These are phyloP conservation scores for Nomia melanderi DNA, from an alignment of 1,140 invertebrate genomes.

Conservation along the genomic window DNA sequence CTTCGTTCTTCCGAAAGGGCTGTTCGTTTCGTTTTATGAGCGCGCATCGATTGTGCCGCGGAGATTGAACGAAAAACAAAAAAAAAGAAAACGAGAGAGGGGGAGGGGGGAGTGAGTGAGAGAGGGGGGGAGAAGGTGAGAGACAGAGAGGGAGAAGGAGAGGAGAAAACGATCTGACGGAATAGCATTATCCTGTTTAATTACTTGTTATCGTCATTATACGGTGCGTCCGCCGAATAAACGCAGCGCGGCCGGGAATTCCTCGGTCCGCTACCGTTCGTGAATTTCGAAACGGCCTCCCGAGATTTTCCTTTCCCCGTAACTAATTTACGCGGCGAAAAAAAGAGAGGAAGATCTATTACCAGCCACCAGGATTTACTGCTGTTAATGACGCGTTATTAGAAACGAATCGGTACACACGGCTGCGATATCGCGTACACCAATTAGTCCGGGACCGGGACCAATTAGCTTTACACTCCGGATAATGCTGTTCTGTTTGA, in stretches of 20 bases:
- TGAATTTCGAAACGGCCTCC: not conserved
- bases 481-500: not conserved
- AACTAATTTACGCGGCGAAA: not conserved
- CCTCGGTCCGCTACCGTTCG: not conserved
- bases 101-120: too few species aligned
- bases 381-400: constrained; percentile 25
- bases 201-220: not conserved
- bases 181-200: not conserved
- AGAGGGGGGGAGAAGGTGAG: too few species aligned
- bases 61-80: too few species aligned
- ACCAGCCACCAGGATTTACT: not conserved
- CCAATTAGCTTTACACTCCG: constrained; percentile 29
- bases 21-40: not conserved
- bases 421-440: constrained; percentile 5
- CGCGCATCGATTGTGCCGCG: not conserved
- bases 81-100: too few species aligned
- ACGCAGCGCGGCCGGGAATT: not conserved
- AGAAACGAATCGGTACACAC: constrained; percentile 8
- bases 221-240: too few species aligned
- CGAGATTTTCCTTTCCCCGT: not conserved
- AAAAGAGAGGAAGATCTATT: not conserved
- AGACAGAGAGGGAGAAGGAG: too few species aligned
- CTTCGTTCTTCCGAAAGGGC: not conserved
- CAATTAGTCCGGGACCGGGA: constrained; percentile 8
- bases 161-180: not conserved